Evolutionary conservation across 1,140 invertebrate species (phyloP), one percentile per base, ranked within the genome.

Genomic region (Aleiodes sp.): DNA sequence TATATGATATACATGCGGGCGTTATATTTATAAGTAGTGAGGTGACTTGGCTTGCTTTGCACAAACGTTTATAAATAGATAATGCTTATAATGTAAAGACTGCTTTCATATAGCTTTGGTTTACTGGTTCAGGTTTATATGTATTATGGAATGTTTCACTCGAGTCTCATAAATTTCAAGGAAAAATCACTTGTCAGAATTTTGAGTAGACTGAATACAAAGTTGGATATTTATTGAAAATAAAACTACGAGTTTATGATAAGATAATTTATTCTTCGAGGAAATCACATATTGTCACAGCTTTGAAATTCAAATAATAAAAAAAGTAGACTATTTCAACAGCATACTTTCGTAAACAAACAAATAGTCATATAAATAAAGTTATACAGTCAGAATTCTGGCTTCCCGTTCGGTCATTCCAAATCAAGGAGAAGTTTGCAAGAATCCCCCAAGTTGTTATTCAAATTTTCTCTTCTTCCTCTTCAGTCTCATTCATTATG

Each of bases 21-120:
- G 76, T 80, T 73, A 76, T 80, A 80, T 81, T 79, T 81, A 80
- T 78, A 80, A 68, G 73, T 69, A 21, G 46, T 52, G 68, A 66
- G 66, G 70, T 41, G 9, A 39, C 65, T 65, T 37, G 60, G 65
- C 73, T 73, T 64, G 73, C 70, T 21, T 74, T 68, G 71, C 73
- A 70, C 70, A 74, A 74, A 73, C 71, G 24, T 70, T 71, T 73
- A 73, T 69, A 75, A 75, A 77, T 77, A 75, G 71, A 68, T 65
- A 59, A 28, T 26, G 29, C 65, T 24, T 52, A 24, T 52, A 52
- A 21, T 24, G 21, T 52, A 52, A 52, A 52, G 46, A 24, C 19
- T 24, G 26, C 46, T 16, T 24, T 52, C 16, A 52, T 52, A 16
- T 52, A 52, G 46, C 26, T 52, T 52, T 10, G 31, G 4, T 35